phyloP scores from a whole-genome alignment of 1,140 invertebrate species.

The Aricia agestis region DNA sequence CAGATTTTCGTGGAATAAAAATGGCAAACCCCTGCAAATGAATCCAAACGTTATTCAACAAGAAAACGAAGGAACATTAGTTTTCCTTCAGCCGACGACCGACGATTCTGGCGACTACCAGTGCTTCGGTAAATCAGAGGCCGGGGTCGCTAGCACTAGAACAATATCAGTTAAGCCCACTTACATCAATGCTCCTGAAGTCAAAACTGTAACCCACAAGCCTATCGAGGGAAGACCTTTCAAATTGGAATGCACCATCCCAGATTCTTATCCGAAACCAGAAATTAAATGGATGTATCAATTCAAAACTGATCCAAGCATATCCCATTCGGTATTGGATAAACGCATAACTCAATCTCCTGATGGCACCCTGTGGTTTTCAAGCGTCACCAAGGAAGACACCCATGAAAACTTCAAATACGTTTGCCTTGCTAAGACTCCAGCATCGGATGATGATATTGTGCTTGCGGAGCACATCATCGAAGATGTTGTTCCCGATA shows the following conservation, averaged over 20 bases:
- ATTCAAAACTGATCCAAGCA: slow-evolving; percentile 26
- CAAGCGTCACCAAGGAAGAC: slow-evolving; percentile 46
- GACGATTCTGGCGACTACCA: slow-evolving; percentile 43
- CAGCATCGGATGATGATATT: slow-evolving; percentile 38
- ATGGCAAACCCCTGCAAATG: slow-evolving; percentile 15
- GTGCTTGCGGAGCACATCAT: slow-evolving; percentile 48
- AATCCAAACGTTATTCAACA: slow-evolving; percentile 28
- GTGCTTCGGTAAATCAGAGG: slow-evolving; percentile 39
- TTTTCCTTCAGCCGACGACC: slow-evolving; percentile 37
- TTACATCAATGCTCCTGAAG: slow-evolving; percentile 36
- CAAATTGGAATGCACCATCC: slow-evolving; percentile 44
- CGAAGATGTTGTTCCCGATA: slow-evolving; percentile 33
- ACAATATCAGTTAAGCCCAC: slow-evolving; percentile 34
- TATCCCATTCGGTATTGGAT: slow-evolving; percentile 33
- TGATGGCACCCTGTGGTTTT: slow-evolving; percentile 47
- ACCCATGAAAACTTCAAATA: slow-evolving; percentile 44
- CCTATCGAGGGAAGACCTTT: slow-evolving; percentile 47
- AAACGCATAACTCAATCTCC: slow-evolving; percentile 40
- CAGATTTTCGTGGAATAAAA: slow-evolving; percentile 17
- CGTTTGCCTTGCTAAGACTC: slow-evolving; percentile 46
- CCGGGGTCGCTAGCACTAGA: slow-evolving; percentile 42
- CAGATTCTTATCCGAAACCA: slow-evolving; percentile 51
- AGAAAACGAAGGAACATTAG: slow-evolving; percentile 39
- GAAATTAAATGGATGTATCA: slow-evolving; percentile 46
- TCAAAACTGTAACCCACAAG: slow-evolving; percentile 31